Percentiles rank a stretch among this genome's conserved stretches.
These are phyloP conservation scores for Eledone cirrhosa DNA, from an alignment of 2,888 invertebrate genomes.

Conservation along the genomic window DNA sequence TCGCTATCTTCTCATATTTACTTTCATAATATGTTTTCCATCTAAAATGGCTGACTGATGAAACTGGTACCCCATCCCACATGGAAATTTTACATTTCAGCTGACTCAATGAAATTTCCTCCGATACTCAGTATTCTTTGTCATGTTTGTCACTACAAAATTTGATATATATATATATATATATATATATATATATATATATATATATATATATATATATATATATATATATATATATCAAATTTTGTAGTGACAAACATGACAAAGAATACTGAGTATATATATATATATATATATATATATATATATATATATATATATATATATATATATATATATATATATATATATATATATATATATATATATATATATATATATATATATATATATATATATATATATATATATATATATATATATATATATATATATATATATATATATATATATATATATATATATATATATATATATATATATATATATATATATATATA, in stretches of 20 bases:
- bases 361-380: conserved; percentile 1
- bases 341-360: not conserved
- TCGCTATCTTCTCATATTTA: too few species aligned
- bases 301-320: conserved; percentile 10
- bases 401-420: not conserved
- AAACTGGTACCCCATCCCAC: too few species aligned
- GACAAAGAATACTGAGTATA: not conserved
- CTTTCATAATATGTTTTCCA: too few species aligned
- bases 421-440: conserved; percentile 16
- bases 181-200: conserved; percentile 11
- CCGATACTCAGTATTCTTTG: too few species aligned
- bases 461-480: conserved; percentile 5
- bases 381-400: not conserved
- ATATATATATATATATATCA: not conserved
- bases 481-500: not conserved
- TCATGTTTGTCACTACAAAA: too few species aligned
- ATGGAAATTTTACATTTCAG: too few species aligned
- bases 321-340: not conserved
- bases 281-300: not conserved
- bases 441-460: not conserved
- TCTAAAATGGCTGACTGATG: too few species aligned
- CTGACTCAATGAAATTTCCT: too few species aligned
- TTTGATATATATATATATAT: not conserved
- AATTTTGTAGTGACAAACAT: not conserved
- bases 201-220: not conserved